Evolutionary conservation across 2,888 invertebrate genomes (phyloP), one percentile per base, ranked within the genome.

Genomic region (Drosophila aldrichi): DNA sequence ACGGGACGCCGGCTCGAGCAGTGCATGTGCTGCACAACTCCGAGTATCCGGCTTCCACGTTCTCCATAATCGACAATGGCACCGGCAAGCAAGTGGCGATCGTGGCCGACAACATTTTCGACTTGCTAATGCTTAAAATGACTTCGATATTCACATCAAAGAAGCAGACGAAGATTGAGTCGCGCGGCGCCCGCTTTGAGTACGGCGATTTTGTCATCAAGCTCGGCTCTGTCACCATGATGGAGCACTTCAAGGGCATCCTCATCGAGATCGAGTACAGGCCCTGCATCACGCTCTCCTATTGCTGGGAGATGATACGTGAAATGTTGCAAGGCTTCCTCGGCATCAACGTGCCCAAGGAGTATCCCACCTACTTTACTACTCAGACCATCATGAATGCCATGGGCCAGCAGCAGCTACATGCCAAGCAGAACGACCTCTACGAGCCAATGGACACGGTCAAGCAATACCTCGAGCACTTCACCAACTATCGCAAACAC

Each of bases 21-120:
- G 96, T 98, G 0, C 97, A 98, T 92, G 96, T 98, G n/a, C 94
- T 99, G 10, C 98, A 98, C 93, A 97, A 98, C 92, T 98, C 97
- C 0, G 98, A 99, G 91, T 97, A 98, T 90, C 98, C 98, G 0
- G 98, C 98, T 0, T 97, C 98, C 0, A 97, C 98, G 3, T 98
- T 98, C 93, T 96, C 98, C 10, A 95, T 98, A 34, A 94, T 98
- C 9, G 98, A 98, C 87, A 96, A 96, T 56, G 97, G 97, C 0
- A 95, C 95, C 14, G 91, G 91, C 20, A 97, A 97, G 91, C 96
- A 96, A 69, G 96, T 98, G 36, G 96, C 97, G 2, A 94, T 99
- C 0, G 96, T 97, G 38, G 97, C 98, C 0, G 98, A 98, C 91
- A 96, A 96, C 2, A 94, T 98, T 3, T 98, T 98, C 90, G 98